Percentiles rank a stretch among this genome's conserved stretches.
Conservation (phyloP, 2,797 vertebrate species). For the Mormyrops boulengeri region DNA sequence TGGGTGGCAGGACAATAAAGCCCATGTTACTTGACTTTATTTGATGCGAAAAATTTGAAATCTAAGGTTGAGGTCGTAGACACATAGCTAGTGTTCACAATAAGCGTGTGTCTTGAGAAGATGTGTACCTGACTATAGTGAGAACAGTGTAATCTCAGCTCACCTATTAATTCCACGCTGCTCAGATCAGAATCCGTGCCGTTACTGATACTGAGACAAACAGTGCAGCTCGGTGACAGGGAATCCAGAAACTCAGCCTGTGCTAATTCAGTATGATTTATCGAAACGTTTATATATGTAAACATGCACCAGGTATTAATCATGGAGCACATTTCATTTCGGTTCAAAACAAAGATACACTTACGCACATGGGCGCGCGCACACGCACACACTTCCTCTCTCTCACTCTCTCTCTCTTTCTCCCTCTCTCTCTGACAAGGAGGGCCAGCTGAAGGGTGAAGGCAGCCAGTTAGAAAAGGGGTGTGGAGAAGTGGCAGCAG, state of each 20-base stretch:
- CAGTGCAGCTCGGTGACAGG: background rate
- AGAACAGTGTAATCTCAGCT: background rate
- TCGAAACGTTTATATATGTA: background rate
- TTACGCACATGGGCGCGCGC: background rate
- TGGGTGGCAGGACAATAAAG: background rate
- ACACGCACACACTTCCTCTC: background rate
- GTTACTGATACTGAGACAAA: background rate
- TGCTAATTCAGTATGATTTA: background rate
- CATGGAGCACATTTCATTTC: background rate
- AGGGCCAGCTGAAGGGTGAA: constrained; percentile 20
- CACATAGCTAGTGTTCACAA: background rate
- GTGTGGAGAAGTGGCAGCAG: constrained; percentile 20
- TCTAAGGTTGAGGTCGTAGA: background rate
- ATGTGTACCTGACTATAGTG: background rate
- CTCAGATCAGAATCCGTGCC: background rate
- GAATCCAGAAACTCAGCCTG: background rate
- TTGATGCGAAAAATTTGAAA: background rate
- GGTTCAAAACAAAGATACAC: background rate
- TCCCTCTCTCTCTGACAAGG: constrained; percentile 21
- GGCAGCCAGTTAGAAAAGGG: constrained; percentile 9
- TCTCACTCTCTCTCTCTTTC: background rate
- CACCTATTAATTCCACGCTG: background rate
- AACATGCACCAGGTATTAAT: background rate
- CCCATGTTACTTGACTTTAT: background rate
- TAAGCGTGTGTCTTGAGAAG: background rate